Evolutionary conservation across 2,888 invertebrate genomes (phyloP).

Genomic region (Pandemis cinnamomeana): DNA sequence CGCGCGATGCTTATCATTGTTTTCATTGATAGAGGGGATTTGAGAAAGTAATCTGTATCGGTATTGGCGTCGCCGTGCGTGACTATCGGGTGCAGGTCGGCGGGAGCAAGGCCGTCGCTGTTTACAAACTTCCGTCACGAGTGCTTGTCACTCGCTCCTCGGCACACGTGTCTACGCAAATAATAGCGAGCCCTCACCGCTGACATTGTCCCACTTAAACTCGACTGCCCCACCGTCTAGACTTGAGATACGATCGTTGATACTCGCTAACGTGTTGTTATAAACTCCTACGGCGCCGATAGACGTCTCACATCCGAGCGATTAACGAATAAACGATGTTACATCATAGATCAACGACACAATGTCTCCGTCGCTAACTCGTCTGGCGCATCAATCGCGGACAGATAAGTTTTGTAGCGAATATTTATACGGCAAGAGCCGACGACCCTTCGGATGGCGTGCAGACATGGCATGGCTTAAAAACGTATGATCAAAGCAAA

Average conservation of each 20-base stretch:
- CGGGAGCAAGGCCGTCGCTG: constrained; percentile 80
- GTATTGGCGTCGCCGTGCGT: constrained; percentile 67
- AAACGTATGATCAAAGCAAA: constrained; percentile 21
- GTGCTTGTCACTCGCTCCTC: constrained; percentile 73
- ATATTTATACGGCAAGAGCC: background rate
- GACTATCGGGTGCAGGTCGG: constrained; percentile 56
- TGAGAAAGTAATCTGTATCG: constrained; percentile 64
- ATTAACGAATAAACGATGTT: constrained; percentile 40
- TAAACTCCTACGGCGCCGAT: constrained; percentile 32
- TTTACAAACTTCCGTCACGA: constrained; percentile 82
- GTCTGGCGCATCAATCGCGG: constrained; percentile 31
- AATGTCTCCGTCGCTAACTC: constrained; percentile 27
- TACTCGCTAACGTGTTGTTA: constrained; percentile 63
- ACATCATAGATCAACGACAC: constrained; percentile 39
- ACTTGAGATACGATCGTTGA: constrained; percentile 71
- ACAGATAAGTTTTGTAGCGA: constrained; percentile 3
- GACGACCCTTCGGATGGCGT: constrained; percentile 24
- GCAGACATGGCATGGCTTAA: constrained; percentile 15
- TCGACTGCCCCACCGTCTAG: constrained; percentile 71
- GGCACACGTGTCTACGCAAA: constrained; percentile 80
- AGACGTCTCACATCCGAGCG: constrained; percentile 27
- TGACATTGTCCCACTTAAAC: constrained; percentile 78
- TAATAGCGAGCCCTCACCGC: constrained; percentile 79
- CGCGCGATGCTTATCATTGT: constrained; percentile 63
- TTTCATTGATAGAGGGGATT: constrained; percentile 67